phyloP scores from a whole-genome alignment of 2,113 vertebrate genomes.

The Suricata suricatta region DNA sequence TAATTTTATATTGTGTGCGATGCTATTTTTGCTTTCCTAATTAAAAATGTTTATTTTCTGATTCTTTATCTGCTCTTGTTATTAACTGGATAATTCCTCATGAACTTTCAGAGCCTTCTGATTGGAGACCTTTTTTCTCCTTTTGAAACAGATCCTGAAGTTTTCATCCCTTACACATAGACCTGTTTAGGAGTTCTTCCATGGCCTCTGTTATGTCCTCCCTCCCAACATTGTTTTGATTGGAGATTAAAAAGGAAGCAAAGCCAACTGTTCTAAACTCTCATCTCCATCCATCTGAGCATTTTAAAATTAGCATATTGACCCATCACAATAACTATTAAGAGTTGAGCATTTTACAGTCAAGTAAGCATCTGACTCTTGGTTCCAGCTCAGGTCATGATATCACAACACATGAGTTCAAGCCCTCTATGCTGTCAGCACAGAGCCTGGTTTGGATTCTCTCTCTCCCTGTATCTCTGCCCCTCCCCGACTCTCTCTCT shows the following conservation, averaged over 20 bases:
- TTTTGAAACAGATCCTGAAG: neutral
- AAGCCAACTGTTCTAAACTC: neutral
- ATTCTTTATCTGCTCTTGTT: neutral
- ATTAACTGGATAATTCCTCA: constrained; percentile 28
- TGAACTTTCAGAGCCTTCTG: neutral
- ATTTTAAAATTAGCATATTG: constrained; percentile 27
- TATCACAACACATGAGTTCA: too few relatives aligned
- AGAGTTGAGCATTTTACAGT: neutral
- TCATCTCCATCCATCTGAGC: neutral
- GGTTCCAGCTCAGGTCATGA: too few relatives aligned
- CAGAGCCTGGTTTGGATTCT: too few relatives aligned
- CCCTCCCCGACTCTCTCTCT: too few relatives aligned
- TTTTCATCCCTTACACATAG: neutral
- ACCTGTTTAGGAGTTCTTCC: neutral
- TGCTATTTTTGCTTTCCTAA: neutral
- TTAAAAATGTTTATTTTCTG: neutral
- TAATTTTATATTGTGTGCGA: neutral
- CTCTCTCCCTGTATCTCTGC: too few relatives aligned
- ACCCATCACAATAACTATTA: neutral
- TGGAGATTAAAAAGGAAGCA: neutral
- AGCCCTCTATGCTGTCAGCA: too few relatives aligned
- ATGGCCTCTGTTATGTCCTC: neutral
- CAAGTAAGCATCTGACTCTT: too few relatives aligned
- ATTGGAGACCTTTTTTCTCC: neutral
- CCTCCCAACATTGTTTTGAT: neutral